These are phyloP conservation scores for Panthera uncia DNA, from an alignment of 2,113 vertebrate species.

Conservation along the genomic window DNA sequence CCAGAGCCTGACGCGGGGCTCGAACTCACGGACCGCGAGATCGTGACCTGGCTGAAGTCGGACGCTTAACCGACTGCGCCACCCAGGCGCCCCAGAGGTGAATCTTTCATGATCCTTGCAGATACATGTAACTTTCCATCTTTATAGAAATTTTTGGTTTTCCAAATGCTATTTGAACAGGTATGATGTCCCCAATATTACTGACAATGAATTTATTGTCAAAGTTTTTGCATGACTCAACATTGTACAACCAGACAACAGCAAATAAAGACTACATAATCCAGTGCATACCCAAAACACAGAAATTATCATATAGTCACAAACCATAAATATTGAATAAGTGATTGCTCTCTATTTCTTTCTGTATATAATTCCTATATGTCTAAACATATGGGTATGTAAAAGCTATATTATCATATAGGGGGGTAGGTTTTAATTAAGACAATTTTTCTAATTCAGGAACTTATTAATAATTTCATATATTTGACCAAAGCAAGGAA, in stretches of 20 bases:
- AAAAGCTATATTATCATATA: neutral
- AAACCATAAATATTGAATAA: neutral
- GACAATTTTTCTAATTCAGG: neutral
- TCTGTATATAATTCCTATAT: neutral
- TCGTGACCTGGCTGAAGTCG: too few relatives aligned
- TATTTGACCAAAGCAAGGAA: neutral
- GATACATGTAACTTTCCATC: neutral
- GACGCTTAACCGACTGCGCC: too few relatives aligned
- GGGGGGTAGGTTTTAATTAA: neutral
- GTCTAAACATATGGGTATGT: neutral
- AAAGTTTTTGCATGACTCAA: neutral
- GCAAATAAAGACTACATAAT: neutral
- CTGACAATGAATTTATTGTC: neutral
- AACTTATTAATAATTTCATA: neutral
- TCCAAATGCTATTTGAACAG: neutral
- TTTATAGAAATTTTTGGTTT: neutral
- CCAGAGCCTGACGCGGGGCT: too few relatives aligned
- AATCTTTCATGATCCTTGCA: neutral
- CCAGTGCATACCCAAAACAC: neutral
- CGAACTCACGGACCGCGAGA: too few relatives aligned
- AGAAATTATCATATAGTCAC: neutral
- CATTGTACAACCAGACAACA: neutral
- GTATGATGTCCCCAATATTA: neutral
- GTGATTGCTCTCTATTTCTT: neutral
- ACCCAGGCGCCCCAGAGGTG: too few relatives aligned